Evolutionary conservation across 2,797 vertebrate species (phyloP).

Genomic region (Catamblyrhynchus diadema): DNA sequence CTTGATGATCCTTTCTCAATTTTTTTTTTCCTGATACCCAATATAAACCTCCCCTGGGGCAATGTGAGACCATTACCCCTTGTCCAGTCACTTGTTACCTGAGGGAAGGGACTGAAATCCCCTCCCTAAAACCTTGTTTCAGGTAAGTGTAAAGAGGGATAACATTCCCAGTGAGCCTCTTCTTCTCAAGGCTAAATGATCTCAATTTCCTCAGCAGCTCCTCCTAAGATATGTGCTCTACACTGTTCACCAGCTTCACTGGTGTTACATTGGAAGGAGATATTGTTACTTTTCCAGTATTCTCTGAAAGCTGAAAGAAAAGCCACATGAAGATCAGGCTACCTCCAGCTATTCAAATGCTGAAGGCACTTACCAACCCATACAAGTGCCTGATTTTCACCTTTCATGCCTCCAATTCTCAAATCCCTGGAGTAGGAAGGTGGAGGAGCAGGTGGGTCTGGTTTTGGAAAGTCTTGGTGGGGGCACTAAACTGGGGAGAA

Average conservation of each 20-base stretch:
- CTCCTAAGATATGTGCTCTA: background rate
- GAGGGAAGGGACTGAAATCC: background rate
- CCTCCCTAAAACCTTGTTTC: background rate
- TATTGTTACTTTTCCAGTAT: background rate
- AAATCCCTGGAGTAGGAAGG: background rate
- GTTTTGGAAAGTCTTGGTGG: background rate
- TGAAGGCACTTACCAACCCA: background rate
- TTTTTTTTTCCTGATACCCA: background rate
- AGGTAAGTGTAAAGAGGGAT: background rate
- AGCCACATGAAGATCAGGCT: background rate
- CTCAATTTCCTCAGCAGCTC: background rate
- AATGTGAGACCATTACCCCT: background rate
- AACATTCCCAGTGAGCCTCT: background rate
- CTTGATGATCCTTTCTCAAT: background rate
- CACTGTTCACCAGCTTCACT: background rate
- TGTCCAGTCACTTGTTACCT: too few relatives aligned
- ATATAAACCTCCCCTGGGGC: background rate
- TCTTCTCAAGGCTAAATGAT: background rate
- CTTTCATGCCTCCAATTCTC: background rate
- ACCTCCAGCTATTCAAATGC: background rate
- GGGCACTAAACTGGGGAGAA: background rate
- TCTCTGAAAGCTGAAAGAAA: background rate
- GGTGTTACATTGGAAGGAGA: background rate
- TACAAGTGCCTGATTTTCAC: rapidly evolving
- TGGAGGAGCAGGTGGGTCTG: rapidly evolving